A percentile compares a stretch with the other conserved stretches of the same genome.
Conservation (phyloP, 2,113 vertebrate species). For the Morone chrysops region DNA sequence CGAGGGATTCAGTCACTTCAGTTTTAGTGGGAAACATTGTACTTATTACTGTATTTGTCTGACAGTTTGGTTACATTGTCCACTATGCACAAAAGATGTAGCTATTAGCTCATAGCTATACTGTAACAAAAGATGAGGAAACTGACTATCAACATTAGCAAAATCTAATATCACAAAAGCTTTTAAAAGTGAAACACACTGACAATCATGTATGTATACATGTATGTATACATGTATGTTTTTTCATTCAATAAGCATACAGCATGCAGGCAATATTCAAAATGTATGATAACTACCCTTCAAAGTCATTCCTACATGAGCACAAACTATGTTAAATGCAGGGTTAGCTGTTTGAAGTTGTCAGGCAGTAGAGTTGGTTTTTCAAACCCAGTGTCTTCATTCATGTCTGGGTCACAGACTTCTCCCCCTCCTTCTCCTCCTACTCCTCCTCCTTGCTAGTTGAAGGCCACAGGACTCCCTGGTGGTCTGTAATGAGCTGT, state of each 20-base stretch:
- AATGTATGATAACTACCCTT: not conserved
- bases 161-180: not conserved
- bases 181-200: not conserved
- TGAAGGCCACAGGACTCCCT: constrained; percentile 39
- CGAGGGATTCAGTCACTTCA: too few species aligned
- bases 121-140: not conserved
- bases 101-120: not conserved
- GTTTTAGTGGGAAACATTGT: too few species aligned
- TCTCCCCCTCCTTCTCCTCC: constrained; percentile 13
- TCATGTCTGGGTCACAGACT: constrained; percentile 53
- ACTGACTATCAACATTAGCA: not conserved
- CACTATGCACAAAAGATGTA: too few species aligned
- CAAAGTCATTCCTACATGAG: not conserved
- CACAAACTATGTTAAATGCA: constrained; percentile 9
- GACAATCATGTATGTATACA: too few species aligned
- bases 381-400: constrained; percentile 35
- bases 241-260: not conserved
- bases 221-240: too few species aligned
- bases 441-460: constrained; percentile 18
- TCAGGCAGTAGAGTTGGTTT: constrained; percentile 34
- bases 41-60: too few species aligned
- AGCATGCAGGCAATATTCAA: not conserved
- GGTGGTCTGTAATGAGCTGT: constrained; percentile 62
- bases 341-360: constrained; percentile 36
- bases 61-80: too few species aligned